Evolutionary conservation across 2,113 vertebrate species (phyloP).

Genomic region (Poeciliopsis occidentalis): DNA sequence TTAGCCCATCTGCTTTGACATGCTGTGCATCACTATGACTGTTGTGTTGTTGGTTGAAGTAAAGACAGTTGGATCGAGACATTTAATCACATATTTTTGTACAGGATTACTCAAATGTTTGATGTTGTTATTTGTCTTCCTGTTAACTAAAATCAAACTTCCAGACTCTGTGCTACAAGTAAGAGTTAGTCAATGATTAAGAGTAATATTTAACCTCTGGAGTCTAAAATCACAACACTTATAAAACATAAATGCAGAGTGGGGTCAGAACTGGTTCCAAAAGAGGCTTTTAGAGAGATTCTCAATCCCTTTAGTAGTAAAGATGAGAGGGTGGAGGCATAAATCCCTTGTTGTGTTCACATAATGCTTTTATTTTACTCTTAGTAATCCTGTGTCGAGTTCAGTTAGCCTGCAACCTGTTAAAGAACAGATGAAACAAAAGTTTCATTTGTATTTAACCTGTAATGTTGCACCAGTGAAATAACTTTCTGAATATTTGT

Average conservation of each 20-base stretch:
- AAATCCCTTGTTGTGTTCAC: conserved; percentile 24
- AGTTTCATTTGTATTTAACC: conserved; percentile 2
- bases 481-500: neutral
- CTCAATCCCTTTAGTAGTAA: conserved; percentile 12
- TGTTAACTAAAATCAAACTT: no score
- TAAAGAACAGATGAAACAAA: conserved; percentile 11
- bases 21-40: neutral
- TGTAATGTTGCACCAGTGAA: conserved; percentile 1
- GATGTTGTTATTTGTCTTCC: neutral
- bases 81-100: no score
- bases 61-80: neutral
- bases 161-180: neutral
- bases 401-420: conserved; percentile 28
- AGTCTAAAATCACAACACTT: conserved; percentile 19
- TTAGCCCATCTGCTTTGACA: no score
- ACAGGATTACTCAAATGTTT: neutral
- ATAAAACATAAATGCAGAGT: neutral
- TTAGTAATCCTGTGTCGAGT: conserved; percentile 41
- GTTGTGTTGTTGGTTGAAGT: neutral
- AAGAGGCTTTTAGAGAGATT: conserved; percentile 22
- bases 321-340: conserved; percentile 7
- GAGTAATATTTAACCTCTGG: conserved; percentile 5
- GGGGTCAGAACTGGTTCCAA: conserved; percentile 1
- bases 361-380: conserved; percentile 25
- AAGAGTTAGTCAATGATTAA: neutral